phyloP scores from a whole-genome alignment of 2,797 vertebrate genomes.

The Novumbra hubbsi region DNA sequence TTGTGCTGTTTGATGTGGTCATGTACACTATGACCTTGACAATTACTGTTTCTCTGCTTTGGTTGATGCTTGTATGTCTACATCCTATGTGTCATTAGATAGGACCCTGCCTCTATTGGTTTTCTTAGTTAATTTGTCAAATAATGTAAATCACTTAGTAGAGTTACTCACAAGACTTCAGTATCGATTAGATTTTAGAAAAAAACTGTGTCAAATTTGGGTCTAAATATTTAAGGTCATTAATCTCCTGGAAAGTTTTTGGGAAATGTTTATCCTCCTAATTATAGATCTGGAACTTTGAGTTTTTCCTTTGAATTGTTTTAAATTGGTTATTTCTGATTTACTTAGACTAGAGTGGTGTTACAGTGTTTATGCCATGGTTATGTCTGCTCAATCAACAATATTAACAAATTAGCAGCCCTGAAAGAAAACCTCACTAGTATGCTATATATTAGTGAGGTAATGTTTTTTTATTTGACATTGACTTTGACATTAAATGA shows the following conservation, averaged over 20 bases:
- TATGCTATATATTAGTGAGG: too few species aligned
- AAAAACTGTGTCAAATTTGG: background rate
- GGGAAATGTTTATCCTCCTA: background rate
- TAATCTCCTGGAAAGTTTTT: too few species aligned
- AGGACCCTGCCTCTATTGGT: background rate
- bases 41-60: background rate
- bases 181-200: background rate
- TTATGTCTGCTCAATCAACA: too few species aligned
- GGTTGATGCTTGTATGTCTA: background rate
- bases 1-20: too few species aligned
- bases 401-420: too few species aligned
- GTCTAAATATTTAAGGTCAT: background rate
- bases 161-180: background rate
- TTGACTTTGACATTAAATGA: too few species aligned
- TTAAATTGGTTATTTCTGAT: too few species aligned
- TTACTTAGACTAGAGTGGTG: too few species aligned
- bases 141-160: background rate
- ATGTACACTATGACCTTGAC: background rate
- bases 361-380: too few species aligned
- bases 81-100: background rate
- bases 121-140: background rate
- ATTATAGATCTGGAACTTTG: background rate
- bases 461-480: too few species aligned
- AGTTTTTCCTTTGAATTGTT: too few species aligned
- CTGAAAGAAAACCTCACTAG: too few species aligned